Percentiles rank a stretch among this genome's conserved stretches.
These are phyloP conservation scores for Spisula subtruncata DNA, from an alignment of 2,888 invertebrate genomes.

Conservation along the genomic window DNA sequence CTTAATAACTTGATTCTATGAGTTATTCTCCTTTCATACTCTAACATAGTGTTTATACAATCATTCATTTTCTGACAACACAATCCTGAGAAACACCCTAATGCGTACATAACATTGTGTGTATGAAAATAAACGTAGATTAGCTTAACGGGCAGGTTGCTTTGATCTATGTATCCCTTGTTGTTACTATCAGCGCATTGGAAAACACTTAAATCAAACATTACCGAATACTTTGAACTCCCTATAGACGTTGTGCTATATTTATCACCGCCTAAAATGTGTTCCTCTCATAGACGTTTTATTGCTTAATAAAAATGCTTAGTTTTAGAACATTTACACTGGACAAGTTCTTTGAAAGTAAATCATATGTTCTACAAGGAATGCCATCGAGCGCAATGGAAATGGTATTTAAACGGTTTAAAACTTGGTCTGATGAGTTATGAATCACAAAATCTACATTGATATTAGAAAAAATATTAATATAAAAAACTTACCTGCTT, in stretches of 20 bases:
- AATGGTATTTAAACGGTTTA: too few relatives aligned
- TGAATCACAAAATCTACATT: too few relatives aligned
- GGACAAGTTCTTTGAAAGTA: too few relatives aligned
- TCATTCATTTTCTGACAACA: constrained; percentile 13
- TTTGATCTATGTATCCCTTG: not conserved
- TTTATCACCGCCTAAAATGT: too few relatives aligned
- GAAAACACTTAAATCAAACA: constrained; percentile 17
- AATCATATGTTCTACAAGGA: too few relatives aligned
- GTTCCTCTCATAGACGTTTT: too few relatives aligned
- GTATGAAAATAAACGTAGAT: constrained; percentile 6
- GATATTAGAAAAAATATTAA: too few relatives aligned
- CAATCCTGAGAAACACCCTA: not conserved
- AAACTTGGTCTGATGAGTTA: too few relatives aligned
- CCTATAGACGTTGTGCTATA: not conserved
- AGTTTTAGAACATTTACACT: too few relatives aligned
- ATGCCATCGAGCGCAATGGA: too few relatives aligned
- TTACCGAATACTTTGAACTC: not conserved
- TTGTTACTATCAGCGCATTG: not conserved
- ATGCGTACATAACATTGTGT: not conserved
- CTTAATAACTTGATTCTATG: not conserved
- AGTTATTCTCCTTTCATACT: not conserved
- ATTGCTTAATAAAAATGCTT: too few relatives aligned
- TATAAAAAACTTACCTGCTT: too few relatives aligned
- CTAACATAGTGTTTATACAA: not conserved
- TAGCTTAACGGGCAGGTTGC: not conserved